A percentile compares a stretch with the other conserved stretches of the same genome.
Conservation (phyloP, 2,113 vertebrate genomes). For the Rana temporaria region DNA sequence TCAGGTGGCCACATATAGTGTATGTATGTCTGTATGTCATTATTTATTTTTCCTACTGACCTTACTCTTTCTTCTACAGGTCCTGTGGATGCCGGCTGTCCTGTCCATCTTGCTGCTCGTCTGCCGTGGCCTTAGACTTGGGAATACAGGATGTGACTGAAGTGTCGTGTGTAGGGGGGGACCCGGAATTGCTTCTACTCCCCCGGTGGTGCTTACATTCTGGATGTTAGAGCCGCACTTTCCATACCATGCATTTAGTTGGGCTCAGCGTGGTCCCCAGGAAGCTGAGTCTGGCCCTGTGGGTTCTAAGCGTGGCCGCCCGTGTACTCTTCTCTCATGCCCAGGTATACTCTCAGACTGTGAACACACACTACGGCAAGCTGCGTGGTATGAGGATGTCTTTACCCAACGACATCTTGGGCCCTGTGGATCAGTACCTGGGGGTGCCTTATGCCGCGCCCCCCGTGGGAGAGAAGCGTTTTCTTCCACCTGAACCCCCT, state of each 20-base stretch:
- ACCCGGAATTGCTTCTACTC: slow-evolving; percentile 63
- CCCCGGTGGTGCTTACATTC: slow-evolving; percentile 71
- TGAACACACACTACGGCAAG: slow-evolving; percentile 98
- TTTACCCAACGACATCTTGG: slow-evolving; percentile 94
- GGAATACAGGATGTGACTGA: slow-evolving; percentile 62
- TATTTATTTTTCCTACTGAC: neutral
- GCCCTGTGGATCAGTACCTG: slow-evolving; percentile 94
- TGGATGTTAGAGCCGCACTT: slow-evolving; percentile 71
- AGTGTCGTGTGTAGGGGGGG: slow-evolving; percentile 62
- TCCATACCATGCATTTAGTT: slow-evolving; percentile 78
- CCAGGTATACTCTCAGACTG: slow-evolving; percentile 92
- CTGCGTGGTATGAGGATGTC: slow-evolving; percentile 91
- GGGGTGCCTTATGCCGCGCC: slow-evolving; percentile 89
- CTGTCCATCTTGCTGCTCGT: slow-evolving; percentile 62
- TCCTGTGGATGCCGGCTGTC: slow-evolving; percentile 64
- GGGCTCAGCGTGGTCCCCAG: slow-evolving; percentile 70
- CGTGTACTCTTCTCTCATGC: slow-evolving; percentile 72
- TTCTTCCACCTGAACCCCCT: slow-evolving; percentile 93
- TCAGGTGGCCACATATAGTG: neutral
- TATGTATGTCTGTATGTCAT: neutral
- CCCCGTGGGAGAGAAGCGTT: slow-evolving; percentile 91
- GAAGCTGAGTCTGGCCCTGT: slow-evolving; percentile 78
- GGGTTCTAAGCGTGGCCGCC: slow-evolving; percentile 86
- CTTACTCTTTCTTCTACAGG: slow-evolving; percentile 63
- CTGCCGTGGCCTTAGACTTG: slow-evolving; percentile 59